These are phyloP conservation scores for Dinomys branickii DNA, from an alignment of 2,113 vertebrate species.

Conservation along the genomic window DNA sequence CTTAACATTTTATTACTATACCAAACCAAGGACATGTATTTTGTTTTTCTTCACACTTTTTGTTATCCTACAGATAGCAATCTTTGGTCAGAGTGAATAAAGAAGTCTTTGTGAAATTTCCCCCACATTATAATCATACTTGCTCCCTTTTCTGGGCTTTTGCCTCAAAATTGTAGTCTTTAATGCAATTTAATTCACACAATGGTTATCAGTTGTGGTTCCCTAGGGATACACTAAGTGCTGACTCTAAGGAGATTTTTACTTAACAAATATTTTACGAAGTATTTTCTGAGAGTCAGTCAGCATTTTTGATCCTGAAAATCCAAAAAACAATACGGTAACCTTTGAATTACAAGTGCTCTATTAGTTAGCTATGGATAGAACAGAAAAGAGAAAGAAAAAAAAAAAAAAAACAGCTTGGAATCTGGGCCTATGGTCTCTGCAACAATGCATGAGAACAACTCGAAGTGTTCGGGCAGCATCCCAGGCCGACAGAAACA, in stretches of 20 bases:
- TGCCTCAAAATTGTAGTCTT: slow-evolving; percentile 57
- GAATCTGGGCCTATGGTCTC: neutral
- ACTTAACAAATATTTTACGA: slow-evolving; percentile 56
- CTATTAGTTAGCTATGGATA: neutral
- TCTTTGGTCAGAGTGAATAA: slow-evolving; percentile 53
- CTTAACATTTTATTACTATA: slow-evolving; percentile 51
- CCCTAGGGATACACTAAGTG: slow-evolving; percentile 33
- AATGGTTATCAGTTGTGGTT: slow-evolving; percentile 49
- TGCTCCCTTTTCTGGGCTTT: slow-evolving; percentile 52
- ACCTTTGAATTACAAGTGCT: neutral
- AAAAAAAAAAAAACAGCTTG: neutral
- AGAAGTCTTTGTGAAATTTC: slow-evolving; percentile 42
- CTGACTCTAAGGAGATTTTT: slow-evolving; percentile 43
- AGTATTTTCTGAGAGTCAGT: slow-evolving; percentile 43
- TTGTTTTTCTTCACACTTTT: neutral
- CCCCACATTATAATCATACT: slow-evolving; percentile 12
- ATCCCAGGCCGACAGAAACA: neutral
- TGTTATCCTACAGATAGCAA: slow-evolving; percentile 42
- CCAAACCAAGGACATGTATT: slow-evolving; percentile 54
- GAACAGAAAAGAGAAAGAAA: neutral
- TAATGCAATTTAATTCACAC: slow-evolving; percentile 42
- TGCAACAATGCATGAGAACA: neutral
- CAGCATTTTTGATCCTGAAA: neutral
- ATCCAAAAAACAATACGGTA: slow-evolving; percentile 37
- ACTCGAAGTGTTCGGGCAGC: neutral